These are phyloP conservation scores for Pseudopodoces humilis DNA, from an alignment of 2,113 vertebrate genomes.

Conservation along the genomic window DNA sequence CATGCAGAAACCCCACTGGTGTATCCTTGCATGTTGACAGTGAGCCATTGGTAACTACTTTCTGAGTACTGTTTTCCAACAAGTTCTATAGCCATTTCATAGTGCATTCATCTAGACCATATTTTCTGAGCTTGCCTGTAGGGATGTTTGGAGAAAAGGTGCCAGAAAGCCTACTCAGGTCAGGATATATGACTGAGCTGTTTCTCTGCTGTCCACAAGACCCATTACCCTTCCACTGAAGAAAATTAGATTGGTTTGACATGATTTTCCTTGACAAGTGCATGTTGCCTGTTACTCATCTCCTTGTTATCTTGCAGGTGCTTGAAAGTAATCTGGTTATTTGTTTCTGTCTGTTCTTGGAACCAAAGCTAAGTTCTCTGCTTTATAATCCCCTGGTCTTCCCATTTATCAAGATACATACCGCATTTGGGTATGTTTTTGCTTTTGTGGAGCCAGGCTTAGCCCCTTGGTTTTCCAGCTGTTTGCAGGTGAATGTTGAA, in stretches of 20 bases:
- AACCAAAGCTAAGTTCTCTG: not conserved
- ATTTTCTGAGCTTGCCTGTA: slow-evolving; percentile 8
- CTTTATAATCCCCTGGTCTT: not conserved
- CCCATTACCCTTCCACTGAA: slow-evolving; percentile 12
- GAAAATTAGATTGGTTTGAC: slow-evolving; percentile 37
- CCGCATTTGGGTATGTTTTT: not conserved
- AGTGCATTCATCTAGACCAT: not conserved
- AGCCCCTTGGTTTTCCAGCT: not conserved
- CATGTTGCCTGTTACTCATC: slow-evolving; percentile 18
- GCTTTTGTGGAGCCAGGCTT: not conserved
- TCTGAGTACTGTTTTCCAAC: not conserved
- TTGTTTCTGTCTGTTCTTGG: not conserved
- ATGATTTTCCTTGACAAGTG: slow-evolving; percentile 33
- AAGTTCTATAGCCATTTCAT: not conserved
- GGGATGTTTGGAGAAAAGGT: not conserved
- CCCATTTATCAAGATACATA: not conserved
- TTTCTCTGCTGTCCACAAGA: slow-evolving; percentile 26
- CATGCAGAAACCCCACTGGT: slow-evolving; percentile 1
- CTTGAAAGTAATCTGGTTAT: slow-evolving; percentile 1
- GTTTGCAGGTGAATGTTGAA: not conserved
- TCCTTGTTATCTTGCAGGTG: slow-evolving; percentile 23
- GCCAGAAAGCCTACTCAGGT: slow-evolving; percentile 6
- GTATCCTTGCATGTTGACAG: slow-evolving; percentile 39
- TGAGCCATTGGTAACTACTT: slow-evolving; percentile 10
- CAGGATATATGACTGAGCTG: not conserved